These are phyloP conservation scores for Zingel zingel DNA, from an alignment of 2,113 vertebrate species.

Conservation along the genomic window DNA sequence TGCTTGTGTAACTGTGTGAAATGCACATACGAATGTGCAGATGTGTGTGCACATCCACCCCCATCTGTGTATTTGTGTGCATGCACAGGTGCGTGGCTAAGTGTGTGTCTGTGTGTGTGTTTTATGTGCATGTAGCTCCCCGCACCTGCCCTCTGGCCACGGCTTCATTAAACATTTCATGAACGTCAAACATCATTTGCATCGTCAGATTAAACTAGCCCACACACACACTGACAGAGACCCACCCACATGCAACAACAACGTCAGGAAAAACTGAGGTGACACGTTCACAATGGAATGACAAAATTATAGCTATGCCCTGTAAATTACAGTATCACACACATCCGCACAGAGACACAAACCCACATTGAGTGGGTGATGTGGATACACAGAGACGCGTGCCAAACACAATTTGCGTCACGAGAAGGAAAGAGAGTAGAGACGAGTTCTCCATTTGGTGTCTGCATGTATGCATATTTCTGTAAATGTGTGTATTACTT, in stretches of 20 bases:
- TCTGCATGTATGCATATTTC: constrained; percentile 3
- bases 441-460: background rate
- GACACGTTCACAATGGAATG: constrained; percentile 28
- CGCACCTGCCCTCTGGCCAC: constrained; percentile 58
- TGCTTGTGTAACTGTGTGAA: background rate
- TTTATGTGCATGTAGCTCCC: constrained; percentile 27
- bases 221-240: background rate
- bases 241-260: constrained; percentile 26
- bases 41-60: background rate
- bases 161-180: constrained; percentile 82
- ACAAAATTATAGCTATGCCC: constrained; percentile 17
- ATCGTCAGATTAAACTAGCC: constrained; percentile 46
- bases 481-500: constrained; percentile 1
- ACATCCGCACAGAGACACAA: constrained; percentile 11
- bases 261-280: constrained; percentile 30
- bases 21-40: background rate
- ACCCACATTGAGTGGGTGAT: constrained; percentile 4
- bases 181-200: constrained; percentile 80
- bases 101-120: background rate
- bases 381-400: background rate
- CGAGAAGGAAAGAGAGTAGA: background rate
- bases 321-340: constrained; percentile 30
- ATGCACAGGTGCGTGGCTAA: constrained; percentile 11
- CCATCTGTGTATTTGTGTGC: background rate
- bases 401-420: constrained; percentile 9